Conservation (phyloP, 2,888 invertebrate genomes). For the Pollenia griseotomentosa region DNA sequence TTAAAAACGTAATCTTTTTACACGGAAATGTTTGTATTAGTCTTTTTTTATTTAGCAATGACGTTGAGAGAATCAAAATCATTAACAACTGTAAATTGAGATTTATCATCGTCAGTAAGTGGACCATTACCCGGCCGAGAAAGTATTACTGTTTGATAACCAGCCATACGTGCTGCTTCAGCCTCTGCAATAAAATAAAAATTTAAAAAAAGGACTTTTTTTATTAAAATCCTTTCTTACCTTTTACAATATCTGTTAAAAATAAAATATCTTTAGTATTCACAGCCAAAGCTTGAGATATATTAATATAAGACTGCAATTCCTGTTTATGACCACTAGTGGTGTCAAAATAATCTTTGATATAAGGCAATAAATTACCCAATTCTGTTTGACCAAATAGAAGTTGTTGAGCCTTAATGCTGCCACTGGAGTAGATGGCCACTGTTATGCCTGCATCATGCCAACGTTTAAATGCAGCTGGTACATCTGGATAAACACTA, state of each 20-base stretch:
- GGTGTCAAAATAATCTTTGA: conserved; percentile 95
- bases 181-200: conserved; percentile 88
- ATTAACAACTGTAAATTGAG: conserved; percentile 86
- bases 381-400: conserved; percentile 90
- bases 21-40: too few species aligned
- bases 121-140: conserved; percentile 92
- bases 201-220: background rate
- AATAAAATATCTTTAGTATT: conserved; percentile 90
- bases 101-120: conserved; percentile 87
- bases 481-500: conserved; percentile 95
- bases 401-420: conserved; percentile 94
- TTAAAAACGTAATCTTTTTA: too few species aligned
- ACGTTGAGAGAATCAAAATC: conserved; percentile 85
- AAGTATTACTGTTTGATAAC: conserved; percentile 89
- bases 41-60: conserved; percentile 53
- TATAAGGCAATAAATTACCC: conserved; percentile 90
- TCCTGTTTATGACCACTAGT: conserved; percentile 92
- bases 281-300: conserved; percentile 87
- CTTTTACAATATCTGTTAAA: conserved; percentile 93
- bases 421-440: conserved; percentile 96
- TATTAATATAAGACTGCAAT: conserved; percentile 90
- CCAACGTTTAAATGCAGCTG: conserved; percentile 90
- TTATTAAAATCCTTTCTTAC: conserved; percentile 83
- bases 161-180: conserved; percentile 91
- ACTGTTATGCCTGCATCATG: conserved; percentile 88